Evolutionary conservation across 2,797 vertebrate species (phyloP).

Genomic region (Helarctos malayanus): DNA sequence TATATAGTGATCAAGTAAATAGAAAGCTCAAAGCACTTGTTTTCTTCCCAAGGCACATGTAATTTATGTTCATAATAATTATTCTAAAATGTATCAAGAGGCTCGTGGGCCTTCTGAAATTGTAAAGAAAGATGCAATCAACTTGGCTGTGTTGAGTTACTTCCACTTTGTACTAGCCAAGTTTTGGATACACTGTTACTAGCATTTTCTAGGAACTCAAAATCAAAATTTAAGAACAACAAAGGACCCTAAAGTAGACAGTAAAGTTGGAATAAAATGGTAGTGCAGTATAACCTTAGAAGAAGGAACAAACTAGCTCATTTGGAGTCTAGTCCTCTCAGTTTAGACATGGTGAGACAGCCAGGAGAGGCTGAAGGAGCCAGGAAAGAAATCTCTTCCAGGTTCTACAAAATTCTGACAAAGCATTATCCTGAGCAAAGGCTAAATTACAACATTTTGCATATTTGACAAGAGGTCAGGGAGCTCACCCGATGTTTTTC

Average conservation of each 20-base stretch:
- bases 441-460: neutral
- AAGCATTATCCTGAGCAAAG: neutral
- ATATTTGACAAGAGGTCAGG: neutral
- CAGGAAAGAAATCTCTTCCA: neutral
- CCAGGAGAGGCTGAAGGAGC: neutral
- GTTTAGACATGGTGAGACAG: neutral
- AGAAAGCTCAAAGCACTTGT: neutral
- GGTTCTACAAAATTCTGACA: neutral
- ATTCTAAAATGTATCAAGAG: neutral
- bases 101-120: neutral
- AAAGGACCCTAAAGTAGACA: neutral
- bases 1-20: slow-evolving; percentile 15
- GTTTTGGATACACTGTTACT: neutral
- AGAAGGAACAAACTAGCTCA: neutral
- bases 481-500: neutral
- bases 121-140: slow-evolving; percentile 15
- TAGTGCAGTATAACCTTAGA: neutral
- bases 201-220: slow-evolving; percentile 28
- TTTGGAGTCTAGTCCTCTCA: neutral
- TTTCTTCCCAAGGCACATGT: neutral
- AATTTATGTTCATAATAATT: slow-evolving; percentile 41
- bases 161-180: neutral
- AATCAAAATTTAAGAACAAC: neutral
- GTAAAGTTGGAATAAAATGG: neutral
- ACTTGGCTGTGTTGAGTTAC: neutral